These are phyloP conservation scores for Zeus faber DNA, from an alignment of 2,113 vertebrate genomes.

Conservation along the genomic window DNA sequence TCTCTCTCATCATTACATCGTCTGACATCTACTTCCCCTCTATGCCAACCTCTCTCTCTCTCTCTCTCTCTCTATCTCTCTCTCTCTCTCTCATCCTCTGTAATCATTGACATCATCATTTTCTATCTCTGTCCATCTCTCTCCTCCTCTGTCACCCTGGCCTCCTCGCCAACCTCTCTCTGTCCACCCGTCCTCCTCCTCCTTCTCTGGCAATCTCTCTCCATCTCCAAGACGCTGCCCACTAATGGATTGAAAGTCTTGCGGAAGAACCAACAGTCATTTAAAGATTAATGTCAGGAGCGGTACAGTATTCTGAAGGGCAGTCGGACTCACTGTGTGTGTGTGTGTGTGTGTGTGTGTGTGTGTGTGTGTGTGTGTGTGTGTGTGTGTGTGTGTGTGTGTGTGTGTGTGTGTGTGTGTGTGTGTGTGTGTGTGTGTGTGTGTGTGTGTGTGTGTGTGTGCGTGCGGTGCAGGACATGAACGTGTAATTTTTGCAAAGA, in stretches of 20 bases:
- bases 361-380: neutral
- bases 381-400: constrained; percentile 11
- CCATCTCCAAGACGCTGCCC: constrained; percentile 58
- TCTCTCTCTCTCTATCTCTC: constrained; percentile 25
- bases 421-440: too few species aligned
- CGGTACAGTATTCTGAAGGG: constrained; percentile 71
- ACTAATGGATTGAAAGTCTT: constrained; percentile 75
- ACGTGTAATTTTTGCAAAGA: constrained; percentile 58
- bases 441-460: constrained; percentile 13
- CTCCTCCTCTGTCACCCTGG: neutral
- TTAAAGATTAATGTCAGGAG: constrained; percentile 74
- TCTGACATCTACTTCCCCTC: constrained; percentile 11
- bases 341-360: constrained; percentile 4
- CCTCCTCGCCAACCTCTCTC: neutral
- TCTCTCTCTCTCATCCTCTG: constrained; percentile 49
- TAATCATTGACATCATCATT: constrained; percentile 71
- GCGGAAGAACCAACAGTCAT: constrained; percentile 70
- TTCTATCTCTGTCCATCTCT: constrained; percentile 13
- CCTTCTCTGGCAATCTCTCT: constrained; percentile 43
- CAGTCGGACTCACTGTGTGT: constrained; percentile 25
- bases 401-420: too few species aligned
- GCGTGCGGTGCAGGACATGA: constrained; percentile 41
- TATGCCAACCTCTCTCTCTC: constrained; percentile 19
- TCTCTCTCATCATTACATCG: constrained; percentile 4
- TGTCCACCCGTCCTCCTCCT: neutral